A percentile compares a stretch with the other conserved stretches of the same genome.
Evolutionary conservation across 2,888 invertebrate species (phyloP).

Genomic region (Cryptops parisi): DNA sequence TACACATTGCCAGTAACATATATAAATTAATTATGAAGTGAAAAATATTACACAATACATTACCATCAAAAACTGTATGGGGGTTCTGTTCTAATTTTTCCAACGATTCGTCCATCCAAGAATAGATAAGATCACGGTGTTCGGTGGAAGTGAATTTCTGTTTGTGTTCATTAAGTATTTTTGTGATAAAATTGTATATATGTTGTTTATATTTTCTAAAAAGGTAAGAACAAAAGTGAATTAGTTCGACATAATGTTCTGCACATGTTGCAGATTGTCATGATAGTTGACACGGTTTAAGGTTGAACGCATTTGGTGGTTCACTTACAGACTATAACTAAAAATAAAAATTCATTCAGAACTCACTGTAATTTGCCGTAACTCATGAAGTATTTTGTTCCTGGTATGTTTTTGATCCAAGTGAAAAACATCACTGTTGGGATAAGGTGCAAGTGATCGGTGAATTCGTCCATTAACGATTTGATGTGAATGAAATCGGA

Average conservation of each 20-base stretch:
- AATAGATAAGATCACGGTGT: slow-evolving; percentile 6
- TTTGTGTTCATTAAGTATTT: not conserved
- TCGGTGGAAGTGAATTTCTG: not conserved
- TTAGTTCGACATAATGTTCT: too few species aligned
- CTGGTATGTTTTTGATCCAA: slow-evolving; percentile 1
- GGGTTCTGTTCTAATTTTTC: not conserved
- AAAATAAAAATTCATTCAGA: too few species aligned
- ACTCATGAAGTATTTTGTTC: not conserved
- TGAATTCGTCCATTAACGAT: slow-evolving; percentile 1
- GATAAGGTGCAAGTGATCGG: not conserved
- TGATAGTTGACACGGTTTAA: not conserved
- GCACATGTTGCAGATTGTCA: not conserved
- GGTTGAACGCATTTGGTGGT: not conserved
- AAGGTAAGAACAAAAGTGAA: too few species aligned
- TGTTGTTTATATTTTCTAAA: too few species aligned
- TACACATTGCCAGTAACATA: too few species aligned
- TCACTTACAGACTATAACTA: too few species aligned
- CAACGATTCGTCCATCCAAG: slow-evolving; percentile 6
- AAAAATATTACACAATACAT: too few species aligned
- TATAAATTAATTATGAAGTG: too few species aligned
- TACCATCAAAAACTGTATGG: not conserved
- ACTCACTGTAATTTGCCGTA: not conserved
- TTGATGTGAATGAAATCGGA: not conserved
- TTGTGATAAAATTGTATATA: not conserved
- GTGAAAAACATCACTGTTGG: not conserved